Conservation (phyloP, 2,888 invertebrate species). For the Hyppa rectilinea region DNA sequence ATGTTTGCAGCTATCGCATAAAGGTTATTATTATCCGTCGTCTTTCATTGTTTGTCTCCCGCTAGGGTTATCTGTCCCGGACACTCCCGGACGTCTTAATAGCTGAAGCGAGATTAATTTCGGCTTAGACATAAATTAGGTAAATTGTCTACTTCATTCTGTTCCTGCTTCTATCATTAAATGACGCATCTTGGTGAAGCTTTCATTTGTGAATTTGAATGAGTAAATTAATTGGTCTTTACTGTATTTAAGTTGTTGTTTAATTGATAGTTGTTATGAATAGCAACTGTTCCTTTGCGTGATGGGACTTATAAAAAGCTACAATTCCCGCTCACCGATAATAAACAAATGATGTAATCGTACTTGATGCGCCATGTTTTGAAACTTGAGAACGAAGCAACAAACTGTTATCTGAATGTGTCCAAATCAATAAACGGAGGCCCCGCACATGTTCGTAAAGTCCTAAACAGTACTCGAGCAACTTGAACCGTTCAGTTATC, state of each 20-base stretch:
- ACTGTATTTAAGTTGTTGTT: constrained; percentile 5
- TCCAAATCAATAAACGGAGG: constrained; percentile 71
- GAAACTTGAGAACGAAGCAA: constrained; percentile 39
- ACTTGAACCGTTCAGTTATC: constrained; percentile 28
- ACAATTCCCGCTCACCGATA: not conserved
- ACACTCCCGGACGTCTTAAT: constrained; percentile 63
- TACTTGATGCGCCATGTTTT: constrained; percentile 20
- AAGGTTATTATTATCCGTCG: constrained; percentile 27
- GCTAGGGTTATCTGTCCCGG: constrained; percentile 40
- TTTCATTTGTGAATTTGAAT: constrained; percentile 41
- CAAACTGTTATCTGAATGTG: constrained; percentile 65
- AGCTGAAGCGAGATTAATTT: constrained; percentile 64
- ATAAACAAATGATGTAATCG: constrained; percentile 30
- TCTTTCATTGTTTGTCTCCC: constrained; percentile 28
- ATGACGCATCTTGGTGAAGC: constrained; percentile 46
- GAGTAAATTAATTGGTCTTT: constrained; percentile 43
- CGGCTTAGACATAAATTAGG: constrained; percentile 64
- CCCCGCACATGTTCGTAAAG: constrained; percentile 53
- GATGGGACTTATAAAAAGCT: not conserved
- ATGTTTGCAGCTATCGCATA: constrained; percentile 23
- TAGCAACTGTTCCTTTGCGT: not conserved
- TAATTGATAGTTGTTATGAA: constrained; percentile 9
- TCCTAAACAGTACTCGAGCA: constrained; percentile 60
- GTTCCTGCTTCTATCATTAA: constrained; percentile 28
- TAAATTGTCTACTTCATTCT: constrained; percentile 55